Evolutionary conservation across 2,113 vertebrate genomes (phyloP), one percentile per base, ranked within the genome.

Genomic region (Engystomops pustulosus): DNA sequence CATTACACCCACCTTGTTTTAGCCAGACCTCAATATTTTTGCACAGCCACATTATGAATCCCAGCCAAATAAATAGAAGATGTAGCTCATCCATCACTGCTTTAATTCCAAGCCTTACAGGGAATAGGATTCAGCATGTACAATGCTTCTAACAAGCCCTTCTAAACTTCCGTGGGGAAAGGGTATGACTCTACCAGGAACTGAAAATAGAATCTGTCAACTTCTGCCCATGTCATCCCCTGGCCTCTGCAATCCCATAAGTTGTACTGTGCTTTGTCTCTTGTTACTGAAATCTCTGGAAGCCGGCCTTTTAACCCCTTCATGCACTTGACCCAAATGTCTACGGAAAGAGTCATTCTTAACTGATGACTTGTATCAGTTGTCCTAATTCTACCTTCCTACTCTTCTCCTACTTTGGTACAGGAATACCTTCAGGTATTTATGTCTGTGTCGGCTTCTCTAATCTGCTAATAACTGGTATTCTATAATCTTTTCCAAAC

Each of bases 31-130:
- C 86, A 34, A 72, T 79, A 36, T 84, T 71, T 88, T 58, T 83
- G 88, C 67, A 0, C 86, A 85, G 76, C 82, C 11, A 10, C 17
- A 0, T 70, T 87, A 85, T 83, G 76, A 86, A 88, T 85, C 74
- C 15, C 67, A 87, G 88, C 84, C 76, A 83, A 58, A 89, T 87
- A 87, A 89, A 79, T n/a, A 72, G 80, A 27, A 36, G n/a, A 55
- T 74, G 77, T 69, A 76, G 44, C 70, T 82, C 87, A 89, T 92
- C 87, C 88, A 89, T 91, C 92, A 89, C 17, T 58, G 27, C 86
- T 86, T 86, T 86, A 88, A 89, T 90, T 87, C 65, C 51, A 84
- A 86, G 47, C 86, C 86, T 85, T 68, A 78, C 85, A 89, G 88
- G 80, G 86, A 80, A 81, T 23, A 0, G 30, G 38, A 67, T 84